Base-by-base conservation (phyloP, 2,113 vertebrate species). In the Phainopepla nitens region DNA sequence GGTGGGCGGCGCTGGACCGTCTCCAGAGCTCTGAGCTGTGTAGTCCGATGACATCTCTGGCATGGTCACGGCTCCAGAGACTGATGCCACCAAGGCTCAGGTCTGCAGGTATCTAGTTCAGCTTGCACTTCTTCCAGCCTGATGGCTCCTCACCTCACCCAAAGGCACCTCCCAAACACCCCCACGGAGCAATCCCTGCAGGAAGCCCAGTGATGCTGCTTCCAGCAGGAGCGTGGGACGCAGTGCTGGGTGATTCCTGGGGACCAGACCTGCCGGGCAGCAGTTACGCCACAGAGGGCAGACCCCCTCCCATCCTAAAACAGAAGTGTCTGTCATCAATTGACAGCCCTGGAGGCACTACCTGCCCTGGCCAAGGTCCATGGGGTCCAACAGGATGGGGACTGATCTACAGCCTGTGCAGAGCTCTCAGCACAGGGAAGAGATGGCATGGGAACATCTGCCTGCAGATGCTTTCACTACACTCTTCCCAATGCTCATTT, bases 381-480 rank as follows among this genome's bases (percentile, higher is more conserved):
- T 3, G 7, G 35, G 45, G 42, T 62, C 31, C 70, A 39, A 7
- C 2, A 5, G 78, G 3, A 15, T 13, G 39, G 50, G 28, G 20
- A n/a, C 22, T 10, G 45, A 69, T 25, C 25, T 1, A 0, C 33
- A 47, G 2, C 25, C n/a, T 4, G 1, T 0, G 2, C 15, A 8
- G 71, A 36, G 64, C 28, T 3, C 7, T 5, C 42, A 58, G 66
- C 76, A 15, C 5, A 4, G 66, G 19, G 22, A 13, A 51, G 29
- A 72, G 36, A 35, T 1, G 10, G 21, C 23, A 33, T 1, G 11
- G 35, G 68, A 80, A 54, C 44, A 5, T 24, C 56, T 28, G 22
- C 28, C 66, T 27, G 44, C 45, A 29, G 60, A 13, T 50, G 11
- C 11, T 81, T n/a, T 53, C 24, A 9, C 36, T 24, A 1, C 0